phyloP scores from a whole-genome alignment of 2,113 vertebrate genomes.

The Cinclus mexicanus region DNA sequence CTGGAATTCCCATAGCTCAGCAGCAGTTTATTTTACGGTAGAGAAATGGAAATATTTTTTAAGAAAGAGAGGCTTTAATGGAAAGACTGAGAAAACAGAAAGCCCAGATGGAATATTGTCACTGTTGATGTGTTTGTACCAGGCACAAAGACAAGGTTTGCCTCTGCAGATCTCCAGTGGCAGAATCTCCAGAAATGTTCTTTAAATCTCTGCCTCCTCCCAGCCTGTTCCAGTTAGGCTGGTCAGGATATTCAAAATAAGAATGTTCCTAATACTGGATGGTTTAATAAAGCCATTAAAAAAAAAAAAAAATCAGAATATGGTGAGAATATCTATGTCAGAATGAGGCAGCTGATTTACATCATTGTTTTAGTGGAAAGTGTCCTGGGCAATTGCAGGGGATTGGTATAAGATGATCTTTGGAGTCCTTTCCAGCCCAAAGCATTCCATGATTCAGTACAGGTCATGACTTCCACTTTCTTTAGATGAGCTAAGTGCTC shows the following conservation, averaged over 20 bases:
- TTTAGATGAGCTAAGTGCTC: not conserved
- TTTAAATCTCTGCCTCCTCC: not conserved
- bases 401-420: not conserved
- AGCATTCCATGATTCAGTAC: not conserved
- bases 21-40: not conserved
- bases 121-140: not conserved
- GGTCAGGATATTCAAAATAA: not conserved
- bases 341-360: not conserved
- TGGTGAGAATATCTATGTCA: fast-evolving
- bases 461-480: not conserved
- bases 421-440: not conserved
- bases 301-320: too few species aligned
- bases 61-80: not conserved
- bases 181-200: not conserved
- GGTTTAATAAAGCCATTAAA: not conserved
- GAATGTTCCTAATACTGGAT: not conserved
- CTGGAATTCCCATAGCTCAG: not conserved
- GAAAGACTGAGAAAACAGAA: not conserved
- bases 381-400: not conserved
- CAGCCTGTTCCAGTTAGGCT: not conserved
- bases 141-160: not conserved
- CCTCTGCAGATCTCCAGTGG: not conserved
- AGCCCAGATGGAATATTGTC: not conserved
- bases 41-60: not conserved
- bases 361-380: not conserved